phyloP scores from a whole-genome alignment of 1,140 invertebrate species.

The Drosophila guanche region DNA sequence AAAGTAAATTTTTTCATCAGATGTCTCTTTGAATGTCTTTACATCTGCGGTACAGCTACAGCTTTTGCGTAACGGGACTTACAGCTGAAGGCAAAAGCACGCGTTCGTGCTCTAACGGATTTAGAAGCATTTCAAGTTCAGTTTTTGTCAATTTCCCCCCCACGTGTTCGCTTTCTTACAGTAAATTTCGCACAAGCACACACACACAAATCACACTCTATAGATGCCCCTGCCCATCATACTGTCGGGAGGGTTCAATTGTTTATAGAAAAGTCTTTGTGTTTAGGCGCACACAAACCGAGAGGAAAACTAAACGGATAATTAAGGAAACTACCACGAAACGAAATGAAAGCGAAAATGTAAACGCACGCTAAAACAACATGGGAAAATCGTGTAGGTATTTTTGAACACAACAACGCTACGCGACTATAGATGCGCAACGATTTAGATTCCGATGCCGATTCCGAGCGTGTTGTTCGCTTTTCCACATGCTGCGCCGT shows the following conservation, averaged over 20 bases:
- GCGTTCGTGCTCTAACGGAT: slow-evolving; percentile 15
- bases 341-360: not conserved
- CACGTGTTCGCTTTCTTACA: slow-evolving; percentile 12
- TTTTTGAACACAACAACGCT: slow-evolving; percentile 33
- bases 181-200: slow-evolving; percentile 3
- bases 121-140: slow-evolving; percentile 56
- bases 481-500: slow-evolving; percentile 75
- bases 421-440: slow-evolving; percentile 57
- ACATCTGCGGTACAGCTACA: slow-evolving; percentile 18
- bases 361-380: slow-evolving; percentile 19
- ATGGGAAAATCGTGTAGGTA: slow-evolving; percentile 37
- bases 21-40: not conserved
- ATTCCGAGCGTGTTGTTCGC: slow-evolving; percentile 64
- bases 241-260: slow-evolving; percentile 1
- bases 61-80: slow-evolving; percentile 49
- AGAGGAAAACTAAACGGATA: slow-evolving; percentile 7
- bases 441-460: not conserved
- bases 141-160: slow-evolving; percentile 16
- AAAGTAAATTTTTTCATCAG: not conserved
- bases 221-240: not conserved
- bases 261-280: slow-evolving; percentile 21
- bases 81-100: slow-evolving; percentile 37
- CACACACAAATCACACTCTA: slow-evolving; percentile 17
- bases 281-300: slow-evolving; percentile 37
- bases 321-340: slow-evolving; percentile 37